Conservation (phyloP, 2,888 invertebrate species). For the Gasteruption jaculator region DNA sequence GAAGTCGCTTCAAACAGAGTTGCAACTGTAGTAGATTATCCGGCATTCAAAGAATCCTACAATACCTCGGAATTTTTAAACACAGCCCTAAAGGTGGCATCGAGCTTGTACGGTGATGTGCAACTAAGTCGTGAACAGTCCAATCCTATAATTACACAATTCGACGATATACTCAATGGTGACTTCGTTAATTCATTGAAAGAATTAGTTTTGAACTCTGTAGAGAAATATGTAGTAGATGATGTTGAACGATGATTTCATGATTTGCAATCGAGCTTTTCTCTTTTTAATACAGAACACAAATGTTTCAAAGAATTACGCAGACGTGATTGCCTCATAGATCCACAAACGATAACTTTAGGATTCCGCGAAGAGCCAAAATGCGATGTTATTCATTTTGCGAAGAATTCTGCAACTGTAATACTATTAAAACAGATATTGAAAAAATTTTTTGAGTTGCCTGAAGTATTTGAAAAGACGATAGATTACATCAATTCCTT, state of each 20-base stretch:
- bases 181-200: conserved; percentile 9
- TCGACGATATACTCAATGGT: conserved; percentile 3
- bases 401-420: no score
- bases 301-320: conserved; percentile 1
- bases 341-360: conserved; percentile 1
- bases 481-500: conserved; percentile 1
- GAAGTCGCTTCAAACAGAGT: neutral
- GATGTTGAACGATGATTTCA: no score
- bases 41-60: no score
- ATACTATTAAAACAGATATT: conserved; percentile 1
- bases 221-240: conserved; percentile 4
- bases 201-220: conserved; percentile 8
- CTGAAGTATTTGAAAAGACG: conserved; percentile 7
- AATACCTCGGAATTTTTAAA: no score
- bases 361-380: conserved; percentile 9
- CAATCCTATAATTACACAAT: no score
- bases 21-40: neutral
- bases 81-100: neutral
- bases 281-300: no score
- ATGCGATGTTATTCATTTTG: conserved; percentile 2
- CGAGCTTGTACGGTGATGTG: no score
- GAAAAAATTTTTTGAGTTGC: conserved; percentile 9
- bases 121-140: no score
- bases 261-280: no score
- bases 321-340: conserved; percentile 6